Evolutionary conservation across 2,797 vertebrate species (phyloP).

Genomic region (Acipenser oxyrinchus): DNA sequence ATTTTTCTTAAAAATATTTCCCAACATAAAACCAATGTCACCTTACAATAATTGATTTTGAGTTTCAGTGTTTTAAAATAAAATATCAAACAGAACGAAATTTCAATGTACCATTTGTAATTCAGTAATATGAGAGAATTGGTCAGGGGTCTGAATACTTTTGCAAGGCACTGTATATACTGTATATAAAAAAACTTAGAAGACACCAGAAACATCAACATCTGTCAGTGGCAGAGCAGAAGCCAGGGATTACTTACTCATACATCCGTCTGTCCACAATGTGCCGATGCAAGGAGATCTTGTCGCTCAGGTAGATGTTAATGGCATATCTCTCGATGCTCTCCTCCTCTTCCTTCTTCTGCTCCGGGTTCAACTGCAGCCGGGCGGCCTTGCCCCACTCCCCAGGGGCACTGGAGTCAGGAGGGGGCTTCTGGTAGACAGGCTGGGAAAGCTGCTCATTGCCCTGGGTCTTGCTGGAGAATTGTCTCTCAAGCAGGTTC

Average conservation of each 20-base stretch:
- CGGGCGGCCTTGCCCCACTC: constrained; percentile 79
- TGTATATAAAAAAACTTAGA: no score
- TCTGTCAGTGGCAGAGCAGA: no score
- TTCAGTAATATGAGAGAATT: no score
- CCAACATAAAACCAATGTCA: no score
- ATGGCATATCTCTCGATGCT: constrained; percentile 86
- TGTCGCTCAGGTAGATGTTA: constrained; percentile 86
- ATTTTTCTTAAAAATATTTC: no score
- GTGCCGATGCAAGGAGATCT: constrained; percentile 90
- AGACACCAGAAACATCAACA: no score
- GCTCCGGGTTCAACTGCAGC: constrained; percentile 57
- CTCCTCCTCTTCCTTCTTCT: constrained; percentile 73
- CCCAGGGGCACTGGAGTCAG: constrained; percentile 58
- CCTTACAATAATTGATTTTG: no score
- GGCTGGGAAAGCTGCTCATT: constrained; percentile 58
- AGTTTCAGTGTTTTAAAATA: no score
- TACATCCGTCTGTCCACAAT: constrained; percentile 84
- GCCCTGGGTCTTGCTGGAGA: constrained; percentile 25
- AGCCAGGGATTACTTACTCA: constrained; percentile 55
- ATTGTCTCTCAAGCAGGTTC: constrained; percentile 32
- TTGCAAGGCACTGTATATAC: no score
- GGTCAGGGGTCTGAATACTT: no score
- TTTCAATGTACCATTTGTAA: no score
- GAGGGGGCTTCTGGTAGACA: constrained; percentile 62
- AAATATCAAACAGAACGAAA: no score